Evolutionary conservation across 2,797 vertebrate genomes (phyloP).

Genomic region (Masticophis lateralis): DNA sequence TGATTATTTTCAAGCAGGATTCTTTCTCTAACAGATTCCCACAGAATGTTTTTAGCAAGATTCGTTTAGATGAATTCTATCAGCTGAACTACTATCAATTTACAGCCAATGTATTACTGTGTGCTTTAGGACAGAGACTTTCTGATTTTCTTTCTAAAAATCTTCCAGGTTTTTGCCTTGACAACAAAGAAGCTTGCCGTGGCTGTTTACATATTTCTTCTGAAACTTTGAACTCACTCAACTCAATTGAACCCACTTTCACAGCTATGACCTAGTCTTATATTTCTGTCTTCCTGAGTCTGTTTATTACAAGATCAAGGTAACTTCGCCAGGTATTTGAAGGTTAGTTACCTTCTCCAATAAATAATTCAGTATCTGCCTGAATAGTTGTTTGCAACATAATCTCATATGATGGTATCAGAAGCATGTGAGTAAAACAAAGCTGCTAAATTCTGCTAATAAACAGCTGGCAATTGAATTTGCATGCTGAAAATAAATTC

Average conservation of each 20-base stretch:
- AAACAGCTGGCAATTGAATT: background rate
- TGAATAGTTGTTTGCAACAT: conserved; percentile 34
- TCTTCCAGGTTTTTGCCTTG: background rate
- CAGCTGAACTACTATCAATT: background rate
- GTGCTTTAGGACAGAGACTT: background rate
- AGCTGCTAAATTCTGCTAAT: background rate
- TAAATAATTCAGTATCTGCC: conserved; percentile 52
- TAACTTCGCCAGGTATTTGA: conserved; percentile 61
- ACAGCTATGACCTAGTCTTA: conserved; percentile 69
- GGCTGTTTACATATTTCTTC: background rate
- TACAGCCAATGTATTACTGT: background rate
- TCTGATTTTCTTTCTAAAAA: background rate
- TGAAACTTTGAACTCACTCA: background rate
- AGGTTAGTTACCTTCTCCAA: conserved; percentile 59
- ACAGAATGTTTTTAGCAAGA: background rate
- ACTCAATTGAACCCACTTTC: conserved; percentile 63
- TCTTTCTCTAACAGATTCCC: background rate
- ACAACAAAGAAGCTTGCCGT: background rate
- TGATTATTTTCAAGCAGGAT: background rate
- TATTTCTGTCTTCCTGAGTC: conserved; percentile 72
- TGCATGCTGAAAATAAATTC: fast-evolving
- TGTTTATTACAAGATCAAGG: conserved; percentile 76
- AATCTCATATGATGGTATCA: conserved; percentile 21
- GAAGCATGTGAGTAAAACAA: conserved; percentile 12
- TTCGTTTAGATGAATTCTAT: background rate